Percentiles rank a stretch among this genome's conserved stretches.
Conservation (phyloP, 92 coral and sea anemone species). For the Bergia puertoricense region DNA sequence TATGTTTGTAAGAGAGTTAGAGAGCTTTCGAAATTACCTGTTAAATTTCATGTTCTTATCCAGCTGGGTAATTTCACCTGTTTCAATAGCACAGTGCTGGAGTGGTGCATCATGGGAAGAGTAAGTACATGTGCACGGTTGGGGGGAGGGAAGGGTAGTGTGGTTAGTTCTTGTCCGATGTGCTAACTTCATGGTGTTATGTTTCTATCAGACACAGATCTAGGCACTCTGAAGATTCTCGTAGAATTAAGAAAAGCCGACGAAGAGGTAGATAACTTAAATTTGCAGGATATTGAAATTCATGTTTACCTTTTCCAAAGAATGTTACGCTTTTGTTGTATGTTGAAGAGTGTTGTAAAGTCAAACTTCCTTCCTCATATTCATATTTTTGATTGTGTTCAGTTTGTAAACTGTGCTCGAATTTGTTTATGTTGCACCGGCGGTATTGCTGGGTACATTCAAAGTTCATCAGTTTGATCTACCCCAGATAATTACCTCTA, state of each 20-base stretch:
- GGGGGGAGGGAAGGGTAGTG: slow-evolving; percentile 24
- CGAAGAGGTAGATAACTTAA: slow-evolving; percentile 63
- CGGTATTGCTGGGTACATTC: too few relatives aligned
- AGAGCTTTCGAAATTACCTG: neutral
- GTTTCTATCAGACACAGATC: slow-evolving; percentile 76
- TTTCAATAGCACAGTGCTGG: slow-evolving; percentile 26
- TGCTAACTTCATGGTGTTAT: slow-evolving; percentile 50
- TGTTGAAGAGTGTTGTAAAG: too few relatives aligned
- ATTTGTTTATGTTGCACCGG: too few relatives aligned
- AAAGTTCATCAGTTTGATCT: too few relatives aligned
- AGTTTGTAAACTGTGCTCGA: too few relatives aligned
- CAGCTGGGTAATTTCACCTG: neutral
- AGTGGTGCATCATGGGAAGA: slow-evolving; percentile 46
- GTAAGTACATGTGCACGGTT: slow-evolving; percentile 16
- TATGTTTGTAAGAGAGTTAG: neutral
- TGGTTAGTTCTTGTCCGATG: neutral
- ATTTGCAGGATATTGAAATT: neutral
- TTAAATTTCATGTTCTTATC: neutral
- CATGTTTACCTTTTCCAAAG: too few relatives aligned
- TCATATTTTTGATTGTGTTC: too few relatives aligned
- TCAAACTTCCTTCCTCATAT: too few relatives aligned
- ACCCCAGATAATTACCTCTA: too few relatives aligned
- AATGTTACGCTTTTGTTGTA: too few relatives aligned
- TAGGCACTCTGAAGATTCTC: slow-evolving; percentile 84
- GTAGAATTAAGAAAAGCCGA: slow-evolving; percentile 79